A percentile compares a stretch with the other conserved stretches of the same genome.
phyloP scores from a whole-genome alignment of 2,113 vertebrate species.

The Asarcornis scutulata region DNA sequence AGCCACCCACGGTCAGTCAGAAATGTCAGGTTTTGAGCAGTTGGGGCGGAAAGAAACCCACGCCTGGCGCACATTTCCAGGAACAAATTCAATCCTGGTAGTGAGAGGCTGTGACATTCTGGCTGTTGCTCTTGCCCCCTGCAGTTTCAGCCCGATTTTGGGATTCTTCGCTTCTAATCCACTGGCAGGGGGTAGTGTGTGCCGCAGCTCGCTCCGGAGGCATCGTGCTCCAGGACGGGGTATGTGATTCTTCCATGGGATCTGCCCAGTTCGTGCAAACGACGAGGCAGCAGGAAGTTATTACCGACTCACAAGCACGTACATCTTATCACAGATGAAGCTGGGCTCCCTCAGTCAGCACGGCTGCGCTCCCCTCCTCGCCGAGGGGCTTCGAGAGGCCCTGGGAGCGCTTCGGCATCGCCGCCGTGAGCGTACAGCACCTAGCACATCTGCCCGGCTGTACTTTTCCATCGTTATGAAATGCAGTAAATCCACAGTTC shows the following conservation, averaged over 20 bases:
- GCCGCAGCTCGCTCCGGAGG: neutral
- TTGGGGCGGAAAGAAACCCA: neutral
- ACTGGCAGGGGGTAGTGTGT: neutral
- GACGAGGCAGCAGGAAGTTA: neutral
- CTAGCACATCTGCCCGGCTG: fast-evolving
- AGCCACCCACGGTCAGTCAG: fast-evolving
- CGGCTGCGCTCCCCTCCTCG: fast-evolving
- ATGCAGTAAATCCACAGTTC: neutral
- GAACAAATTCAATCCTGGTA: neutral
- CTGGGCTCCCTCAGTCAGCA: neutral
- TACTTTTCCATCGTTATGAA: neutral
- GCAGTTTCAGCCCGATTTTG: neutral
- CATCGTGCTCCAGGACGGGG: fast-evolving
- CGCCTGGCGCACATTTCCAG: neutral
- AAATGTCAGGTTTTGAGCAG: fast-evolving
- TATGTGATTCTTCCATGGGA: neutral
- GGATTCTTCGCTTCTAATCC: neutral
- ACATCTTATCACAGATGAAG: fast-evolving
- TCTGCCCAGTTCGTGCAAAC: neutral
- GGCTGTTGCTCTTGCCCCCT: fast-evolving
- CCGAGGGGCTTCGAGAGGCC: neutral
- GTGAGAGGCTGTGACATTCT: neutral
- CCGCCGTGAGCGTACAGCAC: fast-evolving
- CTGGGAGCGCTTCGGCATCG: neutral
- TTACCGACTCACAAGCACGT: fast-evolving